Base-by-base conservation (phyloP, 1,140 invertebrate species). In the Myzus persicae region DNA sequence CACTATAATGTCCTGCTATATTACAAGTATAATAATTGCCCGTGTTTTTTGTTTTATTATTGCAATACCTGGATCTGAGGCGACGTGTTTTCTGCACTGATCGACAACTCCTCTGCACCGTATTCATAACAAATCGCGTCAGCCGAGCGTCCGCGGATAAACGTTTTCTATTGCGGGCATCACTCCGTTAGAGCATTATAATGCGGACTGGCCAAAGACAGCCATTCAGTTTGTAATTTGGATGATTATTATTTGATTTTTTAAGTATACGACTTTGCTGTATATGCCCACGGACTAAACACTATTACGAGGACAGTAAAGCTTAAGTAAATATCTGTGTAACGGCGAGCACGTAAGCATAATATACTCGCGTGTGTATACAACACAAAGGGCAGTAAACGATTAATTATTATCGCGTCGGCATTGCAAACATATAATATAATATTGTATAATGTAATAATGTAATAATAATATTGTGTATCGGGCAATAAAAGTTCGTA, bases 241-340 rank as follows among this genome's bases (percentile, higher is more conserved):
- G n/a, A 67, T 67, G 18, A 76, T 76, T 76, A 76, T n/a, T 67
- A n/a, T 67, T 67, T 51, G 20, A 18, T n/a, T n/a, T 4, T 67
- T n/a, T 76, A 76, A n/a, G 59, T n/a, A n/a, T 76, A 76, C 38
- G 3, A 31, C 44, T 82, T 18, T 5, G 31, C 11, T 18, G 40
- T 44, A 22, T 31, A 26, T 24, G 31, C 38, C 26, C 40, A 22
- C 31, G 44, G 31, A 46, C 44, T 51, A 38, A n/a, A 36, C 31
- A 40, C 8, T 40, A 40, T 54, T 40, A 54, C n/a, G 36, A 11
- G 36, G n/a, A 22, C 36, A 22, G 48, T 89, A 89, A 54, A 89
- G 88, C 48, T 54, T 89, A 89, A 89, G 88, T 89, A 89, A 89
- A 89, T 89, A 89, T 89, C 88, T 54, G 48, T 54, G 88, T 89